Evolutionary conservation across 2,888 invertebrate species (phyloP).

Genomic region (Bhutanitis thaidina): DNA sequence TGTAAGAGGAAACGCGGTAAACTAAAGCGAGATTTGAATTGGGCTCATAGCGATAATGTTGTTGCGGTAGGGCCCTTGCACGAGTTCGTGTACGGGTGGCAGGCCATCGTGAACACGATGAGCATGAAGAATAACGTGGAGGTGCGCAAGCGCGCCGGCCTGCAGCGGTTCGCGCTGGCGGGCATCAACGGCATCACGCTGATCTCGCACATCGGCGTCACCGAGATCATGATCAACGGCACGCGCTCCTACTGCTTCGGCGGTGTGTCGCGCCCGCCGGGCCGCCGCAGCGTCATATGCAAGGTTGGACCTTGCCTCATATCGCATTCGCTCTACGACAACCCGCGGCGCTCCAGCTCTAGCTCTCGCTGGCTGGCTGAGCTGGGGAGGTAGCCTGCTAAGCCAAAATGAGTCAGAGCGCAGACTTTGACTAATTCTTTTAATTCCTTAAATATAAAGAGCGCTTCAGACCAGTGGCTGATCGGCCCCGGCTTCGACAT

Average conservation of each 20-base stretch:
- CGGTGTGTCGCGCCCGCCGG: conserved; percentile 65
- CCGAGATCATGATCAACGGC: conserved; percentile 73
- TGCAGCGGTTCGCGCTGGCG: conserved; percentile 69
- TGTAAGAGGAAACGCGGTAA: too few species aligned
- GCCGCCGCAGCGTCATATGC: conserved; percentile 65
- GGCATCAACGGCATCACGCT: conserved; percentile 73
- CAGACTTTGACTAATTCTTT: too few species aligned
- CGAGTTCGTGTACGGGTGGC: conserved; percentile 74
- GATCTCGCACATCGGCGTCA: conserved; percentile 69
- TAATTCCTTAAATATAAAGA: too few species aligned
- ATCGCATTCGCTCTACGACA: too few species aligned
- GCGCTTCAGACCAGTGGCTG: too few species aligned
- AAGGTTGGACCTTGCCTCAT: conserved; percentile 40
- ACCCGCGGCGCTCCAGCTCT: too few species aligned
- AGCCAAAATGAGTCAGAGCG: too few species aligned
- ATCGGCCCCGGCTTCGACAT: too few species aligned
- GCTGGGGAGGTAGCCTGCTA: too few species aligned
- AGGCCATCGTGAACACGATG: conserved; percentile 75
- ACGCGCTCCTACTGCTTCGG: conserved; percentile 70
- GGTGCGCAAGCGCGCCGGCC: conserved; percentile 68
- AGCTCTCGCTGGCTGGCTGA: too few species aligned
- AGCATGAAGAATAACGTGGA: conserved; percentile 75
- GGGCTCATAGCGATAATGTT: too few species aligned
- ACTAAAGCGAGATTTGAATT: too few species aligned
- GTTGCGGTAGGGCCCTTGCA: conserved; percentile 44